phyloP scores from a whole-genome alignment of 2,797 vertebrate genomes.

The Hyperoplus immaculatus region DNA sequence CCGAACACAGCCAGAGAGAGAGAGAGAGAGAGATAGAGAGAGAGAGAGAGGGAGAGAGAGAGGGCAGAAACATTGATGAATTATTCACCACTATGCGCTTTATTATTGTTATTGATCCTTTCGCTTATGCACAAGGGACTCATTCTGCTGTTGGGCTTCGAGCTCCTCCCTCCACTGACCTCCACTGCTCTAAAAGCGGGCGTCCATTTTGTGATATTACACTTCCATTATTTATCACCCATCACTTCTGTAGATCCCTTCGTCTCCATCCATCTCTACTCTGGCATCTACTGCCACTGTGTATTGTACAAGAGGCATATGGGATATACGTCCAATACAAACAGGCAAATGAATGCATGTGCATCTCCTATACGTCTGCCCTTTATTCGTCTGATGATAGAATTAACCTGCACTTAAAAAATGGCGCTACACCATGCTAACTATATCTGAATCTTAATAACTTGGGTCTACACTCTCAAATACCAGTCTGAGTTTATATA shows the following conservation, averaged over 20 bases:
- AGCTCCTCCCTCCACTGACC: slow-evolving; percentile 76
- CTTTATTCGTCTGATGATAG: not conserved
- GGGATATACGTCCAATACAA: slow-evolving; percentile 1
- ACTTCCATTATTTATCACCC: slow-evolving; percentile 87
- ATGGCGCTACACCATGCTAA: not conserved
- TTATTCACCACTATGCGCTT: slow-evolving; percentile 80
- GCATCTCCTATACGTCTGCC: not conserved
- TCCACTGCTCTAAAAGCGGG: slow-evolving; percentile 69
- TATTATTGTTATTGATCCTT: slow-evolving; percentile 79
- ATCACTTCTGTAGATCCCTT: slow-evolving; percentile 61
- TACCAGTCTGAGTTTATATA: not conserved
- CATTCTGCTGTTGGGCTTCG: slow-evolving; percentile 75
- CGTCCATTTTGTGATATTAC: slow-evolving; percentile 83
- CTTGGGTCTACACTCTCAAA: not conserved
- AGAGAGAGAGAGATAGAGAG: not conserved
- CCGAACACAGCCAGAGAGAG: no score
- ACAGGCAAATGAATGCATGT: not conserved
- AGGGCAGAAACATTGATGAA: slow-evolving; percentile 72
- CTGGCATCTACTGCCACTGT: slow-evolving; percentile 60
- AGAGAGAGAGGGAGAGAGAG: slow-evolving; percentile 36
- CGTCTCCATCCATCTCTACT: slow-evolving; percentile 70
- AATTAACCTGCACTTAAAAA: not conserved
- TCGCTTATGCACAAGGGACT: slow-evolving; percentile 77
- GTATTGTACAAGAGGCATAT: slow-evolving; percentile 42
- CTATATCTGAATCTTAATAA: not conserved